Base-by-base conservation (phyloP, 2,888 invertebrate species). In the Orthosia cruda region DNA sequence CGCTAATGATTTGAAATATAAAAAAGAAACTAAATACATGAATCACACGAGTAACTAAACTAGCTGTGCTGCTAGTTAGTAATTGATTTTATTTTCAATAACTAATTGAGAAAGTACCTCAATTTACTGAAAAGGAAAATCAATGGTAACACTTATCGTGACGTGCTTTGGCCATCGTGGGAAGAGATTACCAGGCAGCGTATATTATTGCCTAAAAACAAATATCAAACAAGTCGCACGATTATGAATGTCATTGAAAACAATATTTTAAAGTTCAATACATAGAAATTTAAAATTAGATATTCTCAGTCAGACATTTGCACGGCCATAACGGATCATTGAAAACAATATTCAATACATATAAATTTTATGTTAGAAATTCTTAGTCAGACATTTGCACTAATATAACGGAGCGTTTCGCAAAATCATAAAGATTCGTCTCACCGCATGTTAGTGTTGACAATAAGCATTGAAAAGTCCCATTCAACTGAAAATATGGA, bases 401-500 rank as follows among this genome's bases (percentile, higher is more conserved):
- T 18, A 12, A 32, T 55, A 63, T 18, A 58, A 11, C 11, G 12
- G 52, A 71, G 1, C 5, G 9, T 64, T 77, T 55, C 47, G 7
- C 26, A 23, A 61, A 85, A 84, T 76, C 66, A 16, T 50, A 80
- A 82, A 74, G 54, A 64, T 66, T 65, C 55, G 18, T 59, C 67
- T 61, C 63, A 58, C 52, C 69, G 20, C 16, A 61, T 74, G 83
- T 79, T 87, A 83, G 76, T 70, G 26, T 83, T 83, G 62, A 85
- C 81, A 87, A 81, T 79, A 71, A 77, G 72, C 67, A 85, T 85
- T 81, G 74, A 76, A 75, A 81, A 59, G 45, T 74, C 67, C 67
- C 71, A 71, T 80, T 76, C 81, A 74, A 68, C 54, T 52, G 74
- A 76, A 72, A 85, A 83, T 72, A 76, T 77, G 74, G 54, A 85